These are phyloP conservation scores for Pilophorus perplexus DNA, from an alignment of 2,888 invertebrate species.

Conservation along the genomic window DNA sequence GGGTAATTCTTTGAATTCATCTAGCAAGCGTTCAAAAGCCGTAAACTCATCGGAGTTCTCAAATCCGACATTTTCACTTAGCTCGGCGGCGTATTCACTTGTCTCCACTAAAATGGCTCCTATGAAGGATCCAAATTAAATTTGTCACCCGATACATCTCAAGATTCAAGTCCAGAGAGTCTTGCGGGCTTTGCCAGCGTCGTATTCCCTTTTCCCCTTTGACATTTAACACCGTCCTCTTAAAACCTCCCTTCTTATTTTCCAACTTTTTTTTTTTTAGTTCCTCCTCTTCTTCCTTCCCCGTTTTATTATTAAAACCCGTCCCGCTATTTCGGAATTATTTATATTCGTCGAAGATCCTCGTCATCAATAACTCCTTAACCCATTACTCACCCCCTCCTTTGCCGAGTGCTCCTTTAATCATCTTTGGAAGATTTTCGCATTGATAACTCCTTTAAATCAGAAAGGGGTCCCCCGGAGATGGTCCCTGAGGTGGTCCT, in stretches of 20 bases:
- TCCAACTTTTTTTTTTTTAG: slow-evolving; percentile 19
- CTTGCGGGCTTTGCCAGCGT: too few relatives aligned
- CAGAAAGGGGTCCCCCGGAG: background rate
- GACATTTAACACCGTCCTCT: slow-evolving; percentile 19
- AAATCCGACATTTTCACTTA: background rate
- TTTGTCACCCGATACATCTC: too few relatives aligned
- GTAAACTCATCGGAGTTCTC: slow-evolving; percentile 1
- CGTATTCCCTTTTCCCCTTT: slow-evolving; percentile 16
- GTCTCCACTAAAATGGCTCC: too few relatives aligned
- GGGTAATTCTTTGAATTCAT: too few relatives aligned
- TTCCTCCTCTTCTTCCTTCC: background rate
- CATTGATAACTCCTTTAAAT: slow-evolving; percentile 28
- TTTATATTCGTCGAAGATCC: slow-evolving; percentile 17
- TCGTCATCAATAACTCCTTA: slow-evolving; percentile 27
- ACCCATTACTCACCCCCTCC: slow-evolving; percentile 24
- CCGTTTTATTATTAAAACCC: background rate
- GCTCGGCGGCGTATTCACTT: too few relatives aligned
- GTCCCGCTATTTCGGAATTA: slow-evolving; percentile 13
- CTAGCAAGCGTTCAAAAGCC: too few relatives aligned
- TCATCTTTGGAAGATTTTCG: slow-evolving; percentile 25
- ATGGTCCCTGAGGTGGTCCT: background rate
- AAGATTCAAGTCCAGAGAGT: too few relatives aligned
- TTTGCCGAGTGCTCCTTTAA: background rate
- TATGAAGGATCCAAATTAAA: too few relatives aligned
- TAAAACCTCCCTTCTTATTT: background rate